Evolutionary conservation across 2,888 invertebrate genomes (phyloP).

Genomic region (Lordiphosa fenestrarum): DNA sequence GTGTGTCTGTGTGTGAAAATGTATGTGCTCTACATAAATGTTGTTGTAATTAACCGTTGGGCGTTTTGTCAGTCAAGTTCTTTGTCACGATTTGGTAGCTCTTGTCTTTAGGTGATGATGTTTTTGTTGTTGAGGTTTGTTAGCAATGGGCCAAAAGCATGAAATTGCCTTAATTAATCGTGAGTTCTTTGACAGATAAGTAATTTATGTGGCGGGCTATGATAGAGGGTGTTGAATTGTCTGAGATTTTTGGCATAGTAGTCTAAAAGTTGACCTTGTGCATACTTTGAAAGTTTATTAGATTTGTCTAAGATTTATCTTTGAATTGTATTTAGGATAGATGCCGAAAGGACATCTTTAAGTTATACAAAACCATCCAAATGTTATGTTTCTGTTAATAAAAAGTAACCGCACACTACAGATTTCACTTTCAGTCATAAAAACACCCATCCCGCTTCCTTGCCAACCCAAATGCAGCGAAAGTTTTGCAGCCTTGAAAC

Average conservation of each 20-base stretch:
- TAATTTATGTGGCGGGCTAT: constrained; percentile 13
- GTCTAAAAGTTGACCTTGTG: too few species aligned
- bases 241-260: neutral
- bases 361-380: too few species aligned
- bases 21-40: constrained; percentile 54
- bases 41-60: constrained; percentile 45
- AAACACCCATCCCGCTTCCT: neutral
- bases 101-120: constrained; percentile 16
- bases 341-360: too few species aligned
- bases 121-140: constrained; percentile 11
- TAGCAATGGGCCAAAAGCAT: constrained; percentile 11
- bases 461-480: neutral
- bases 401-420: neutral
- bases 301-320: too few species aligned
- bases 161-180: constrained; percentile 26
- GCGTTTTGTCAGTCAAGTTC: constrained; percentile 41
- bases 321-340: too few species aligned
- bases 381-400: too few species aligned
- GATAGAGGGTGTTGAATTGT: constrained; percentile 23
- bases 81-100: constrained; percentile 36
- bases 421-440: constrained; percentile 4
- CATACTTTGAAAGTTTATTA: too few species aligned
- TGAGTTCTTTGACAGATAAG: constrained; percentile 38
- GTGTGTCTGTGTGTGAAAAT: constrained; percentile 9
- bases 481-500: constrained; percentile 40